These are phyloP conservation scores for Sphaeridia pumilis DNA, from an alignment of 2,888 invertebrate species.

Conservation along the genomic window DNA sequence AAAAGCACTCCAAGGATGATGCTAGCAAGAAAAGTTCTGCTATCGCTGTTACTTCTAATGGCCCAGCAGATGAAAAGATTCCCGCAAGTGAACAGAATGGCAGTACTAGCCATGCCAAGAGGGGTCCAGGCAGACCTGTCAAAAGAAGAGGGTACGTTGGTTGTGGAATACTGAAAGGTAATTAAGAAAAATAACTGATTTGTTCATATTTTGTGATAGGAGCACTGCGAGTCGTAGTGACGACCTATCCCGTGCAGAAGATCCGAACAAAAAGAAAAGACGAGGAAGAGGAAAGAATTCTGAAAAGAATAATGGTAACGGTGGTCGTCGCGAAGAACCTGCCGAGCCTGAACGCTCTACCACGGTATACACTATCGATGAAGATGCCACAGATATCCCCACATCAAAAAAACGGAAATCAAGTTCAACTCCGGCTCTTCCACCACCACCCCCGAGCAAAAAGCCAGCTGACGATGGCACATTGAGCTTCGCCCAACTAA, in stretches of 20 bases:
- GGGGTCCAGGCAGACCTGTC: constrained; percentile 24
- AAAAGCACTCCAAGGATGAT: neutral
- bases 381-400: constrained; percentile 26
- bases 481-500: constrained; percentile 29
- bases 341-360: neutral
- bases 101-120: too few relatives aligned
- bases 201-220: neutral
- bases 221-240: constrained; percentile 32
- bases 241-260: constrained; percentile 22
- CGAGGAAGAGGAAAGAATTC: constrained; percentile 24
- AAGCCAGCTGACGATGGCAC: constrained; percentile 27
- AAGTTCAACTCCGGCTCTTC: constrained; percentile 1
- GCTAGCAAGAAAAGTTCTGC: neutral
- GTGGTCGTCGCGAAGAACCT: constrained; percentile 4
- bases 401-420: constrained; percentile 1
- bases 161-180: neutral
- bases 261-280: constrained; percentile 22
- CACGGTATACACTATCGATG: constrained; percentile 3
- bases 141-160: constrained; percentile 19
- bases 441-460: constrained; percentile 10
- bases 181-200: neutral
- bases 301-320: neutral
- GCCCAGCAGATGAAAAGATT: too few relatives aligned
- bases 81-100: too few relatives aligned
- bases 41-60: too few relatives aligned